These are phyloP conservation scores for Arvicola amphibius DNA, from an alignment of 2,797 vertebrate species.

Conservation along the genomic window DNA sequence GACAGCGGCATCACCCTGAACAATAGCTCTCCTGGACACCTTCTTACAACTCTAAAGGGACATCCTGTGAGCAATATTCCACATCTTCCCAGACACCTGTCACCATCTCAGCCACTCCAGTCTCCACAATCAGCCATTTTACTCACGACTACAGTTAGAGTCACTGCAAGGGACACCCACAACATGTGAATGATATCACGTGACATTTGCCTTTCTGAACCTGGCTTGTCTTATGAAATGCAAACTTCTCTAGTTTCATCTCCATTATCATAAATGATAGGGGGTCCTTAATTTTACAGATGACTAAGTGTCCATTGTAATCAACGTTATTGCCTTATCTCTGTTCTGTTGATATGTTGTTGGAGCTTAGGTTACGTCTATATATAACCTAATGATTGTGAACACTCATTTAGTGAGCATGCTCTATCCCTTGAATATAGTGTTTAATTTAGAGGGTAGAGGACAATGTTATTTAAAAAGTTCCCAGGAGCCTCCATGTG, in stretches of 20 bases:
- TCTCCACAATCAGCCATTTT: background rate
- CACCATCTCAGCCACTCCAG: background rate
- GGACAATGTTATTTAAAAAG: background rate
- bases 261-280: background rate
- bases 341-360: background rate
- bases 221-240: no score
- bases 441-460: background rate
- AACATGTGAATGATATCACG: background rate
- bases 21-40: no score
- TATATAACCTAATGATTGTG: background rate
- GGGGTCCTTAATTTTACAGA: background rate
- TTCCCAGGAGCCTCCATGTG: background rate
- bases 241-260: background rate
- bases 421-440: background rate
- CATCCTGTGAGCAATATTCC: no score
- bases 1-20: no score
- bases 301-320: no score
- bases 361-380: background rate
- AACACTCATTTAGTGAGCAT: background rate
- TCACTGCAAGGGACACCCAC: background rate
- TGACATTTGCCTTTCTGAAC: background rate
- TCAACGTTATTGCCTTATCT: background rate
- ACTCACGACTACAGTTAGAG: no score
- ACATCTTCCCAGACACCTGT: no score
- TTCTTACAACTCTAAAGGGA: background rate